Conservation (phyloP, 2,888 invertebrate species). For the Hartigia nigra region DNA sequence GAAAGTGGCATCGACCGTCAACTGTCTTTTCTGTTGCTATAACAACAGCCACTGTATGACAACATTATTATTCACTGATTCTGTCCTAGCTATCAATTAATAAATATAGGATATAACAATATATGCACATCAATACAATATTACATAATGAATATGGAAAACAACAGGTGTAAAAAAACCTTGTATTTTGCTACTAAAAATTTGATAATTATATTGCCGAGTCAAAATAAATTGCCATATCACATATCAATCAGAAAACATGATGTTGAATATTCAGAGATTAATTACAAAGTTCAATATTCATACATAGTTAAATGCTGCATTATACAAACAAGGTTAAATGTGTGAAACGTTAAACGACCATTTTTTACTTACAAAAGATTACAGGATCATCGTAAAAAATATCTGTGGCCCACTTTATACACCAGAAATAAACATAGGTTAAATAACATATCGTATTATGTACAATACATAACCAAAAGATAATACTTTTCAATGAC, state of each 20-base stretch:
- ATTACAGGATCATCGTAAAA: not conserved
- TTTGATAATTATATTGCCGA: not conserved
- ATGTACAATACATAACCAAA: not conserved
- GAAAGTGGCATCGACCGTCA: conserved; percentile 24
- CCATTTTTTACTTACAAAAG: not conserved
- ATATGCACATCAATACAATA: no score
- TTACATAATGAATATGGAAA: no score
- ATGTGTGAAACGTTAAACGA: not conserved
- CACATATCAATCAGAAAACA: not conserved
- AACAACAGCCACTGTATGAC: conserved; percentile 27
- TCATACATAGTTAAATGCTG: not conserved
- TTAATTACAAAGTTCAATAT: not conserved
- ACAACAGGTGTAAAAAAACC: not conserved
- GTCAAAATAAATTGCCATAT: not conserved
- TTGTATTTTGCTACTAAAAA: not conserved
- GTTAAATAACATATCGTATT: not conserved
- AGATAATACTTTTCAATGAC: not conserved
- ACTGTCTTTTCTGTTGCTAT: conserved; percentile 35
- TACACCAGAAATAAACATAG: not conserved
- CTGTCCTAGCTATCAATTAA: not conserved
- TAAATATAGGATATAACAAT: not conserved
- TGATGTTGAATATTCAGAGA: not conserved
- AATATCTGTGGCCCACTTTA: not conserved
- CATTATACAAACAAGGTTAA: not conserved
- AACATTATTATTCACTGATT: not conserved